Percentiles rank a stretch among this genome's conserved stretches.
Conservation (phyloP, 1,140 invertebrate genomes). For the Nasonia vitripennis region DNA sequence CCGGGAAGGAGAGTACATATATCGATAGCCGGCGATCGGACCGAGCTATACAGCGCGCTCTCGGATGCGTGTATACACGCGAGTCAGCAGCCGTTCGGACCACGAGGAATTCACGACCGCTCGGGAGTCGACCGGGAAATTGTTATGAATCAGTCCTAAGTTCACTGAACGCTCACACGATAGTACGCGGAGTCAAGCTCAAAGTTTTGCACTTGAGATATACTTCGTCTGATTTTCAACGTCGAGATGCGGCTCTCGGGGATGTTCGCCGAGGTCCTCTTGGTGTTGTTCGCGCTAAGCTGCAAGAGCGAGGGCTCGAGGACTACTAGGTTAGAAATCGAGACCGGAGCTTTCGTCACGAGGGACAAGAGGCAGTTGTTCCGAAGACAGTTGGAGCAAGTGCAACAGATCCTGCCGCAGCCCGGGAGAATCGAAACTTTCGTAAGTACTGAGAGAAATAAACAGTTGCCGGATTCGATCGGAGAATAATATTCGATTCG, state of each 20-base stretch:
- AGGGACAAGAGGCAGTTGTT: constrained; percentile 26
- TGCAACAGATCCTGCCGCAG: not conserved
- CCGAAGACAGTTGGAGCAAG: not conserved
- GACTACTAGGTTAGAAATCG: not conserved
- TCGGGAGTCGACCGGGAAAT: not conserved
- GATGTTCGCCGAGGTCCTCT: not conserved
- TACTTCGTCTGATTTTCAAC: too few relatives aligned
- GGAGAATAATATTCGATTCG: too few relatives aligned
- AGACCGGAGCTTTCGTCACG: not conserved
- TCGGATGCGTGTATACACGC: constrained; percentile 9
- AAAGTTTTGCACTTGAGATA: too few relatives aligned
- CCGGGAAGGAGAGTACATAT: constrained; percentile 42
- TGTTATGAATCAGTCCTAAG: not conserved
- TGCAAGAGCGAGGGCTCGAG: not conserved
- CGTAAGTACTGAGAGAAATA: constrained; percentile 22
- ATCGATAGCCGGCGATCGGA: constrained; percentile 40
- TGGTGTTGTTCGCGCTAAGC: not conserved
- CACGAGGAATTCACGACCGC: constrained; percentile 3
- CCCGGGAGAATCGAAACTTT: constrained; percentile 30
- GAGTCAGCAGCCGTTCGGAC: not conserved
- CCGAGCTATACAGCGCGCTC: constrained; percentile 29
- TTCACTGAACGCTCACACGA: too few relatives aligned
- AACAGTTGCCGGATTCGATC: too few relatives aligned
- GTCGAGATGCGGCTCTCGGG: constrained; percentile 25
- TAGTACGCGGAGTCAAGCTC: too few relatives aligned